phyloP scores from a whole-genome alignment of 2,113 vertebrate species.

The Pardalotus punctatus region DNA sequence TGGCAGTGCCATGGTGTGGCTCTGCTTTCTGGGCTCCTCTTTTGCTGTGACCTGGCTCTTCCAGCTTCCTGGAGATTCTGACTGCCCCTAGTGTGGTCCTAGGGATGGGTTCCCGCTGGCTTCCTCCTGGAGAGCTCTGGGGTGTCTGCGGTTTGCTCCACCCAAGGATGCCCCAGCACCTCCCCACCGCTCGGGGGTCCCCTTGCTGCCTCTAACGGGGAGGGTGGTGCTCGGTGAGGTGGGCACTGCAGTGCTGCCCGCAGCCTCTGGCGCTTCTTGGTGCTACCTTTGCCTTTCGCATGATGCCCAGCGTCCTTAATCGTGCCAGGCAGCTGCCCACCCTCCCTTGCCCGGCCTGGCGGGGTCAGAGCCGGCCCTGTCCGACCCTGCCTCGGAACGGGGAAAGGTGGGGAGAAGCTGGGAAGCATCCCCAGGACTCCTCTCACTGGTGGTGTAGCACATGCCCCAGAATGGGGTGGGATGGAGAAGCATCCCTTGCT shows the following conservation, averaged over 20 bases:
- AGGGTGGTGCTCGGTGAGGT: neutral
- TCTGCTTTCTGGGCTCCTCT: neutral
- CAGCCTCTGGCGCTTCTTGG: neutral
- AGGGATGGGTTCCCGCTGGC: neutral
- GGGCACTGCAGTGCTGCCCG: neutral
- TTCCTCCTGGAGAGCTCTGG: neutral
- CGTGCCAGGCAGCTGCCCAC: neutral
- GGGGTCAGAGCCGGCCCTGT: neutral
- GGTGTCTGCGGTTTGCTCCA: neutral
- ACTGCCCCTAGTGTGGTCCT: accelerated
- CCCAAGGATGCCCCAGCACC: neutral
- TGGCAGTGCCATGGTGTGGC: neutral
- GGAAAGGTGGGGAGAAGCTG: neutral
- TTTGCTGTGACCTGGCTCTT: neutral
- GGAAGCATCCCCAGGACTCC: neutral
- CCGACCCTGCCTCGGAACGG: neutral
- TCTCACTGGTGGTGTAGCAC: neutral
- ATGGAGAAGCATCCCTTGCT: neutral
- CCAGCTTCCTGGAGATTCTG: neutral
- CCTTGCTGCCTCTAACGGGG: neutral
- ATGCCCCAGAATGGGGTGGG: neutral
- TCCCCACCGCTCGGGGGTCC: neutral
- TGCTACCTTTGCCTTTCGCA: conserved; percentile 45
- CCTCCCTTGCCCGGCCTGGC: accelerated
- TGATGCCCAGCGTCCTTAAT: conserved; percentile 29